Base-by-base conservation (phyloP, 2,888 invertebrate species). In the Apoda limacodes region DNA sequence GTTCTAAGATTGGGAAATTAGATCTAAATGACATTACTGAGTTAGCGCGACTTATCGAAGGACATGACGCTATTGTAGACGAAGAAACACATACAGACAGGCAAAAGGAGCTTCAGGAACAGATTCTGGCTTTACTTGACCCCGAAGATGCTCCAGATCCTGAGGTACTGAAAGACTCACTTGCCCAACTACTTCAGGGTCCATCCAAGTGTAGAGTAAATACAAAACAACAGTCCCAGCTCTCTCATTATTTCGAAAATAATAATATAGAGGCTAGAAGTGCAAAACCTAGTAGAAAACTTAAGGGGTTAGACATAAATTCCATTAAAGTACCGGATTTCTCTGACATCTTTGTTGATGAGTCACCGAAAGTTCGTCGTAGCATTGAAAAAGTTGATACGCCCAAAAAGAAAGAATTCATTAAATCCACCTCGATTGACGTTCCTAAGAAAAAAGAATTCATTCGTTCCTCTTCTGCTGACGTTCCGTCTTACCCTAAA, bases 21-120 rank as follows among this genome's bases (percentile, higher is more conserved):
- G 63, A 71, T 37, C 62, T 78, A 39, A 63, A 74, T 30, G 72
- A 75, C 32, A 66, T 78, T 30, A 66, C 70, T 2, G 60, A 65
- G 28, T 51, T 78, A 28, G 72, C 71, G 9, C 61, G 66, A 4
- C 68, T 76, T 26, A 64, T 76, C 3, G 74, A 76, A 26, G 71
- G 71, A 2, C 71, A 69, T 40, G 76, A 74, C 39, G 48, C 55
- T 1, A 41, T 48, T n/a, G 19, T 44, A 3, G 42, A 47, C 7
- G 45, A 44, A 9, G 41, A 46, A 6, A 35, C 38, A 15, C 60
- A 52, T 17, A 39, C 39, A 0, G 61, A 61, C 34, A 65, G 65
- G 39, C 74, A 72, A 34, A 59, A 48, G 21, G 58, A 64, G 3
- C 43, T 76, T n/a, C 75, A 72, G 33, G 65, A 74, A 22, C 65